Conservation (phyloP, 2,888 invertebrate species). For the Listrodromus nycthemerus region DNA sequence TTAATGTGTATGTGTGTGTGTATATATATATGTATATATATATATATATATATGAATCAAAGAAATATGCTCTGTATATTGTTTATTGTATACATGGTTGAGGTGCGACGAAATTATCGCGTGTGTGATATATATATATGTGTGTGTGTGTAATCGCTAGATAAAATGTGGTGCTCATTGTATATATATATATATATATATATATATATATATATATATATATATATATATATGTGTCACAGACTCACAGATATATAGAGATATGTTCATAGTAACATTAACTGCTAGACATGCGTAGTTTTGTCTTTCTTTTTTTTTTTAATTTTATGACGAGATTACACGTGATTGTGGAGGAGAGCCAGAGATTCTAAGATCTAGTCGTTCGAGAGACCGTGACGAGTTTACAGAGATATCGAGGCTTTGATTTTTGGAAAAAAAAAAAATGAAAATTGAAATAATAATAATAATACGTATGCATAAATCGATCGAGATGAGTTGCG, state of each 20-base stretch:
- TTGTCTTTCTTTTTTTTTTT: slow-evolving; percentile 17
- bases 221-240: slow-evolving; percentile 33
- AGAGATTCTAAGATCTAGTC: background rate
- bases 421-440: no score
- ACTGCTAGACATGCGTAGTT: slow-evolving; percentile 42
- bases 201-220: slow-evolving; percentile 10
- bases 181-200: slow-evolving; percentile 10
- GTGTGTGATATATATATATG: background rate
- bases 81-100: slow-evolving; percentile 28
- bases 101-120: slow-evolving; percentile 8
- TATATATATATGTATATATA: background rate
- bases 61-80: slow-evolving; percentile 27
- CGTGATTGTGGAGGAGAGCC: background rate
- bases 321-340: background rate
- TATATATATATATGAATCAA: slow-evolving; percentile 6
- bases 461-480: no score
- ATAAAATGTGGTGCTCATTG: slow-evolving; percentile 48
- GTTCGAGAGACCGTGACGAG: background rate
- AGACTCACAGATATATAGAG: slow-evolving; percentile 43
- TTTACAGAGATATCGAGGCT: background rate
- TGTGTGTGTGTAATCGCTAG: slow-evolving; percentile 16
- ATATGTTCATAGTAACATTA: slow-evolving; percentile 40
- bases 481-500: background rate
- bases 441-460: background rate
- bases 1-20: no score